Evolutionary conservation across 1,140 invertebrate species (phyloP).

Genomic region (Megalonaias nervosa): DNA sequence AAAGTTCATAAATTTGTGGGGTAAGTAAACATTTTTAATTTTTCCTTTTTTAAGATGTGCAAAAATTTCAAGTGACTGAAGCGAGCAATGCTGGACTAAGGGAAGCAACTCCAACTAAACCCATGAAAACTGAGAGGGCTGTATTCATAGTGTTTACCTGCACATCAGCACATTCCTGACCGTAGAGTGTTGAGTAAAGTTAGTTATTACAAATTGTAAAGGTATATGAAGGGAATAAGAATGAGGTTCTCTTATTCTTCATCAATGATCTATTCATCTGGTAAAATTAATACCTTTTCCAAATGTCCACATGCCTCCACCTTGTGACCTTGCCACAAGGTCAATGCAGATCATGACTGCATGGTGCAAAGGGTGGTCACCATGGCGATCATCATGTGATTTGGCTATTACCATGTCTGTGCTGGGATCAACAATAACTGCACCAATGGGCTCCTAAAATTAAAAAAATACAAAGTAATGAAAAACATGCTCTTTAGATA

Average conservation of each 20-base stretch:
- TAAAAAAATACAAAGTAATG: background rate
- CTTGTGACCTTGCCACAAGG: conserved; percentile 85
- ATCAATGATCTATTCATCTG: background rate
- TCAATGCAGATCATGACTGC: conserved; percentile 89
- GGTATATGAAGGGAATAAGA: background rate
- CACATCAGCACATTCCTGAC: background rate
- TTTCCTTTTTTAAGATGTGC: no score
- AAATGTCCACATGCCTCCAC: conserved; percentile 81
- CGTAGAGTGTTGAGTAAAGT: background rate
- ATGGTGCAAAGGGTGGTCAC: conserved; percentile 85
- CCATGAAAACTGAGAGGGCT: no score
- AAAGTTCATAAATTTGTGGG: no score
- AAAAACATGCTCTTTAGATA: no score
- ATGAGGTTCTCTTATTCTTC: background rate
- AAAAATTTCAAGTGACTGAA: no score
- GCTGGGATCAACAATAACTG: conserved; percentile 65
- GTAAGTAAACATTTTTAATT: no score
- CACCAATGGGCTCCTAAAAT: conserved; percentile 53
- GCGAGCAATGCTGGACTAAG: no score
- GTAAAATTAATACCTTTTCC: conserved; percentile 1
- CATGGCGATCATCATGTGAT: conserved; percentile 75
- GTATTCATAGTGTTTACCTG: background rate
- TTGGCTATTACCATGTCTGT: conserved; percentile 72
- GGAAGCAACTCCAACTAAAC: no score
- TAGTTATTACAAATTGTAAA: background rate